phyloP scores from a whole-genome alignment of 1,140 invertebrate genomes.

The Megalopta genalis region DNA sequence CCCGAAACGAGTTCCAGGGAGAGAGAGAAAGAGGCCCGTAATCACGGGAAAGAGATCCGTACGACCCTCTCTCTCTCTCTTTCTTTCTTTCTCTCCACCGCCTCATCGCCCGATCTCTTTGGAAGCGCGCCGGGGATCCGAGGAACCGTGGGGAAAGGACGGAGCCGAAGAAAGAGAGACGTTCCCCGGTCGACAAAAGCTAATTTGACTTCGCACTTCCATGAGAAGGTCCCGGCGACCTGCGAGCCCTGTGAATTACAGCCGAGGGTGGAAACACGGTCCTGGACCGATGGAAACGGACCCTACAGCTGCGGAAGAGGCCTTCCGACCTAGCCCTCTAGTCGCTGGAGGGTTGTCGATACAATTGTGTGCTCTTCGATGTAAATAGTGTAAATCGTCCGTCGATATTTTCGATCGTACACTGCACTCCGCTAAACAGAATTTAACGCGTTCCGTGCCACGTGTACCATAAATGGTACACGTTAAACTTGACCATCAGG shows the following conservation, averaged over 20 bases:
- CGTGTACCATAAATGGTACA: no score
- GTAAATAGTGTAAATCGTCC: no score
- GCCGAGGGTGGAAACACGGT: constrained; percentile 23
- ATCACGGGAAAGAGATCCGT: constrained; percentile 39
- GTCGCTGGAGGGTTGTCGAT: no score
- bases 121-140: not conserved
- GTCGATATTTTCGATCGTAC: no score
- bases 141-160: not conserved
- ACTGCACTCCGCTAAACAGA: no score
- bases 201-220: constrained; percentile 62
- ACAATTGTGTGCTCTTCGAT: no score
- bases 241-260: constrained; percentile 8
- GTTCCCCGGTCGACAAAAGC: constrained; percentile 43
- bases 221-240: constrained; percentile 1
- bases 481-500: no score
- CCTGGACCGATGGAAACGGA: not conserved
- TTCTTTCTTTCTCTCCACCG: no score
- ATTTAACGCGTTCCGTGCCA: no score
- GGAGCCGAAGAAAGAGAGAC: constrained; percentile 32
- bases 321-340: no score
- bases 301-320: no score
- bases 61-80: not conserved
- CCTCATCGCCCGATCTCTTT: no score
- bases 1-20: constrained; percentile 67
- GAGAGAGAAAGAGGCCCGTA: constrained; percentile 56